phyloP scores from a whole-genome alignment of 1,140 invertebrate species.

The Notospermus geniculatus region DNA sequence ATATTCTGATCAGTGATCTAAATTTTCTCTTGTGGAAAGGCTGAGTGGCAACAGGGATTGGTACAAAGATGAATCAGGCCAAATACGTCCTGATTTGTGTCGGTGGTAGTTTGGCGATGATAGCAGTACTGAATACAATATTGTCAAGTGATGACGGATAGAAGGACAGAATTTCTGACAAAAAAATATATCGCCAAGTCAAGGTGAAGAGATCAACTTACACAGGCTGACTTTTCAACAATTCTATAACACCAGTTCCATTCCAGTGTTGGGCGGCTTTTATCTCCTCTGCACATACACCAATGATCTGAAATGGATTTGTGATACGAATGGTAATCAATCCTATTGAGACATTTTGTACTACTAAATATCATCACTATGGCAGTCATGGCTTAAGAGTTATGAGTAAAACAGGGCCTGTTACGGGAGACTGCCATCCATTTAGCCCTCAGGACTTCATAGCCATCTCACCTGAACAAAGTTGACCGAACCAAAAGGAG shows the following conservation, averaged over 20 bases:
- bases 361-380: neutral
- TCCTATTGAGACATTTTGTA: neutral
- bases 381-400: neutral
- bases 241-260: constrained; percentile 79
- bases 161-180: neutral
- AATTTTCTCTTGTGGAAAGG: no score
- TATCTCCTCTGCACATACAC: constrained; percentile 82
- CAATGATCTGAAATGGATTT: constrained; percentile 67
- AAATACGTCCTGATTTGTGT: no score
- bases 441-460: neutral
- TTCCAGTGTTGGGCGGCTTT: constrained; percentile 89
- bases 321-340: neutral
- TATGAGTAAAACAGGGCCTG: neutral
- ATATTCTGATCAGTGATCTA: no score
- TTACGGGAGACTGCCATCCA: no score
- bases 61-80: no score
- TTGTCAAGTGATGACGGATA: no score
- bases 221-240: constrained; percentile 70
- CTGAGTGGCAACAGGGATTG: no score
- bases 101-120: no score
- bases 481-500: constrained; percentile 72
- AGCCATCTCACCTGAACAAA: constrained; percentile 64
- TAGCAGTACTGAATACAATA: no score
- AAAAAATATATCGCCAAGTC: no score
- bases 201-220: constrained; percentile 47